phyloP scores from a whole-genome alignment of 2,888 invertebrate species.

The Drosophila bunnanda region DNA sequence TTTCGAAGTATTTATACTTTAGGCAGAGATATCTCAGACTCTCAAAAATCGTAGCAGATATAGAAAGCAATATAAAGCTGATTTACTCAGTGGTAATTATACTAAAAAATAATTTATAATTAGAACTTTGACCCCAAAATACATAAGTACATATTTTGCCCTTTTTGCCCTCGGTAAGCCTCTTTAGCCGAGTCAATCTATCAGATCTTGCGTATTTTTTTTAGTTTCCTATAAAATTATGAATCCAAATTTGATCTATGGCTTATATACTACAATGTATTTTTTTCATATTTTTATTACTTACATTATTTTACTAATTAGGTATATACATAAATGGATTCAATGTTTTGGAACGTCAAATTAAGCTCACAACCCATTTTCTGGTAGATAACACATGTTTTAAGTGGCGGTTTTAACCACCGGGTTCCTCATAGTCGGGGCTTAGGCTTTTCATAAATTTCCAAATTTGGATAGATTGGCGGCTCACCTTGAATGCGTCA shows the following conservation, averaged over 20 bases:
- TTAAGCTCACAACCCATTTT: not conserved
- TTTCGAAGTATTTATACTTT: not conserved
- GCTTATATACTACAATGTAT: no score
- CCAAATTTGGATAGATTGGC: slow-evolving; percentile 17
- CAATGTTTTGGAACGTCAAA: not conserved
- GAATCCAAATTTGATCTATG: accelerated
- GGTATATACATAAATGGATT: no score
- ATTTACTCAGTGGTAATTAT: not conserved
- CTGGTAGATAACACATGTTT: no score
- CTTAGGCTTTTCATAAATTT: not conserved
- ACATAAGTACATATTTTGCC: not conserved
- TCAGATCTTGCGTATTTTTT: not conserved
- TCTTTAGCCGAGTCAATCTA: not conserved
- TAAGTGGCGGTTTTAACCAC: not conserved
- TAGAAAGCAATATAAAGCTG: not conserved
- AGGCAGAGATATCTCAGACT: not conserved
- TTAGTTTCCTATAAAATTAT: not conserved
- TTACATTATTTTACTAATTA: not conserved
- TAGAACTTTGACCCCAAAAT: no score
- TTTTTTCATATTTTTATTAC: no score
- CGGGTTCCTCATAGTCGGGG: slow-evolving; percentile 1
- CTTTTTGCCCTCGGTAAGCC: not conserved
- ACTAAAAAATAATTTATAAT: not conserved
- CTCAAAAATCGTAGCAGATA: not conserved
- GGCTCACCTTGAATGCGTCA: slow-evolving; percentile 89